phyloP scores from a whole-genome alignment of 1,140 invertebrate species.

The Diprion similis region DNA sequence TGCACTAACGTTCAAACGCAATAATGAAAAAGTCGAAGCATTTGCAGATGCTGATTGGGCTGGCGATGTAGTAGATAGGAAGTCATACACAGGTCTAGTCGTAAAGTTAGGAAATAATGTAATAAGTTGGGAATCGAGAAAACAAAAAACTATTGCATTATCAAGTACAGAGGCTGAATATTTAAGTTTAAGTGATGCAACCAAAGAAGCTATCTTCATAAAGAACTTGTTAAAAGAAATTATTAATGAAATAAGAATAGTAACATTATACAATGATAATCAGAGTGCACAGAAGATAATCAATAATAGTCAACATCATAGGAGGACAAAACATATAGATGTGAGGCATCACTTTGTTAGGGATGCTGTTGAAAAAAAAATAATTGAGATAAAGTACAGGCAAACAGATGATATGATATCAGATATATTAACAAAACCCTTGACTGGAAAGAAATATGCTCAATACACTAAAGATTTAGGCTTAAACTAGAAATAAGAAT shows the following conservation, averaged over 20 bases:
- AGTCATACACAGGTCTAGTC: slow-evolving; percentile 48
- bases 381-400: no score
- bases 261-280: neutral
- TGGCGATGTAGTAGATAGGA: slow-evolving; percentile 33
- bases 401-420: no score
- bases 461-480: no score
- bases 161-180: slow-evolving; percentile 59
- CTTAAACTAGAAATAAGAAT: no score
- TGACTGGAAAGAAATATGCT: no score
- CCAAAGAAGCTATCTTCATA: slow-evolving; percentile 30
- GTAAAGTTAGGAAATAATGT: slow-evolving; percentile 43
- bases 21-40: slow-evolving; percentile 32
- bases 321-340: neutral
- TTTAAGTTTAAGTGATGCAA: slow-evolving; percentile 45
- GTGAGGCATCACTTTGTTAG: neutral
- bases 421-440: no score
- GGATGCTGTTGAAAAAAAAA: neutral
- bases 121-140: slow-evolving; percentile 62
- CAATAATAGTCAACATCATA: neutral
- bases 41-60: slow-evolving; percentile 47
- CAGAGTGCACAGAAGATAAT: neutral
- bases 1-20: neutral
- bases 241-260: neutral
- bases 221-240: neutral
- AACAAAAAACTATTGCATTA: slow-evolving; percentile 57